These are phyloP conservation scores for Podiceps cristatus DNA, from an alignment of 2,113 vertebrate species.

Conservation along the genomic window DNA sequence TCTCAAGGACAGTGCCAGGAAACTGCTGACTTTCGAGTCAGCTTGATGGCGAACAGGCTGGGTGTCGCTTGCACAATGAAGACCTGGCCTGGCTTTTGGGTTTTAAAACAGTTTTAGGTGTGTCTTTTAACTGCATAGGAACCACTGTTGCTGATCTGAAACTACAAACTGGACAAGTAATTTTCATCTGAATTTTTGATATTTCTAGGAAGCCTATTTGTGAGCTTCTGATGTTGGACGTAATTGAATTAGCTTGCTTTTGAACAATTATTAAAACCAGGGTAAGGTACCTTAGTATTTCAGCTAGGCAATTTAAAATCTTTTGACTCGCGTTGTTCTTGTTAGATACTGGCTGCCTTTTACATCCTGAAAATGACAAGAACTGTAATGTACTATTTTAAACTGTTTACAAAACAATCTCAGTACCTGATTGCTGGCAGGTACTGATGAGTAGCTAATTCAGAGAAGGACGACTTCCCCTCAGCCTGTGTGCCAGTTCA, in stretches of 20 bases:
- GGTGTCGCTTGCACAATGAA: background rate
- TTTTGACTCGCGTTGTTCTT: background rate
- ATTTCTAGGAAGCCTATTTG: background rate
- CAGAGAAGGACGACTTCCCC: rapidly evolving
- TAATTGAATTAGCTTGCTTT: background rate
- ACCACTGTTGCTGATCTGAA: background rate
- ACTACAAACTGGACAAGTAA: background rate
- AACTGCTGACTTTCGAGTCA: background rate
- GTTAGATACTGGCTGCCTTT: background rate
- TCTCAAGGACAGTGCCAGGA: background rate
- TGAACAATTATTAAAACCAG: background rate
- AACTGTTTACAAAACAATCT: background rate
- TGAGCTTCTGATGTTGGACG: background rate
- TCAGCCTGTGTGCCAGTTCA: background rate
- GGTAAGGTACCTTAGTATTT: background rate
- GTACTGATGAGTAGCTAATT: background rate
- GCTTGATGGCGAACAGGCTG: background rate
- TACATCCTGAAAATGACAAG: background rate
- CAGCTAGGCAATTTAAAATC: background rate
- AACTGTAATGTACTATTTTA: background rate
- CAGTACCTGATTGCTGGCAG: background rate
- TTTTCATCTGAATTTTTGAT: background rate
- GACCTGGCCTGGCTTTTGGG: background rate
- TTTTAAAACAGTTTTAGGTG: background rate
- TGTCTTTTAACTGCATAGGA: background rate